Evolutionary conservation across 1,140 invertebrate genomes (phyloP).

Genomic region (Orius insidiosus): DNA sequence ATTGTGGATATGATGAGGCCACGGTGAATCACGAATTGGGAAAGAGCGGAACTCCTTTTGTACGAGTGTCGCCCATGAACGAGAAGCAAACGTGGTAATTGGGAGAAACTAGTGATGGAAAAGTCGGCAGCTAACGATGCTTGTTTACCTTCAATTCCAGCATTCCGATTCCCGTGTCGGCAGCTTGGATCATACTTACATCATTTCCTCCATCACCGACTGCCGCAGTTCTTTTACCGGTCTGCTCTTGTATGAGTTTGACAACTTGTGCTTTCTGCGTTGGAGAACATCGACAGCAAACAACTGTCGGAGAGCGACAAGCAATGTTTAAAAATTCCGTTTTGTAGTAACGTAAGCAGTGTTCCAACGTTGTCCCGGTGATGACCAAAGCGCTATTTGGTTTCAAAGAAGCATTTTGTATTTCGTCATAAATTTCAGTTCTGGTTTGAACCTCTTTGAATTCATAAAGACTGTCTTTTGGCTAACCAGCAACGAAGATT

Average conservation of each 20-base stretch:
- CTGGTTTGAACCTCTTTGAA: conserved; percentile 60
- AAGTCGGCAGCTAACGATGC: conserved; percentile 98
- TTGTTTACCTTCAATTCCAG: conserved; percentile 83
- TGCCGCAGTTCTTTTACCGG: conserved; percentile 62
- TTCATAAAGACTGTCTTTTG: conserved; percentile 44
- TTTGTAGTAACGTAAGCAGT: conserved; percentile 84
- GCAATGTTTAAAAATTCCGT: conserved; percentile 90
- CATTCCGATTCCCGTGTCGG: conserved; percentile 94
- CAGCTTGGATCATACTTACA: conserved; percentile 86
- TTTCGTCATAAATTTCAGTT: conserved; percentile 81
- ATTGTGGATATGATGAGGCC: conserved; percentile 97
- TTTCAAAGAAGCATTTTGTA: conserved; percentile 76
- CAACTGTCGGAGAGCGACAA: conserved; percentile 81
- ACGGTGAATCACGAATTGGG: conserved; percentile 97
- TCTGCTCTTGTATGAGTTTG: conserved; percentile 70
- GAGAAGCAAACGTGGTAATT: conserved; percentile 68
- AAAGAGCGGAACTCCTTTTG: conserved; percentile 86
- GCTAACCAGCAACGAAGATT: conserved; percentile 80
- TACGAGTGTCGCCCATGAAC: conserved; percentile 93
- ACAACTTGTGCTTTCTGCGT: conserved; percentile 95
- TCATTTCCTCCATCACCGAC: conserved; percentile 79
- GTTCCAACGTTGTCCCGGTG: conserved; percentile 79
- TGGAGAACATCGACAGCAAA: conserved; percentile 93
- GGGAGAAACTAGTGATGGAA: conserved; percentile 83
- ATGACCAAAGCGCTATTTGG: conserved; percentile 80